Percentiles rank a stretch among this genome's conserved stretches.
Conservation (phyloP, 2,888 invertebrate species). For the Diarsia rubi region DNA sequence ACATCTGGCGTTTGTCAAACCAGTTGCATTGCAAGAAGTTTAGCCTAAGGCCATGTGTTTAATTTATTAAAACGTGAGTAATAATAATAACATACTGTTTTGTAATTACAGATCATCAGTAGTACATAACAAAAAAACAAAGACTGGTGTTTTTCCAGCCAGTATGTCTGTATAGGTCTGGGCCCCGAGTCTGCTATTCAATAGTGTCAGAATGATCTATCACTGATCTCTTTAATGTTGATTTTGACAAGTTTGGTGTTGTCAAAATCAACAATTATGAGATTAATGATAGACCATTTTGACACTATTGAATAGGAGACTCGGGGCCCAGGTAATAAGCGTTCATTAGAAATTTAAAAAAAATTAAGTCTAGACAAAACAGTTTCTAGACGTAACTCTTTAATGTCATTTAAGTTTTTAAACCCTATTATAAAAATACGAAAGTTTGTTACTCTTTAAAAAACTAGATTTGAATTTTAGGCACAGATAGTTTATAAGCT, state of each 20-base stretch:
- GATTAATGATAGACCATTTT: too few relatives aligned
- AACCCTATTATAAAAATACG: too few relatives aligned
- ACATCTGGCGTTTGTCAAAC: constrained; percentile 19
- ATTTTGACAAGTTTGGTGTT: too few relatives aligned
- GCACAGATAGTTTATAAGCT: too few relatives aligned
- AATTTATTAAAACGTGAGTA: background rate
- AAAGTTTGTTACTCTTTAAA: constrained; percentile 3
- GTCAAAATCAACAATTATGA: too few relatives aligned
- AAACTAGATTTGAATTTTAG: too few relatives aligned
- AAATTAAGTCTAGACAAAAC: background rate
- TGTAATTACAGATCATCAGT: background rate
- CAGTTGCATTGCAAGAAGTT: constrained; percentile 20
- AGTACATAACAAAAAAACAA: background rate
- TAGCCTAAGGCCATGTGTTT: background rate
- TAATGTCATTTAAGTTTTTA: background rate
- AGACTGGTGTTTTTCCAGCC: constrained; percentile 22
- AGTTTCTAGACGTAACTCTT: too few relatives aligned
- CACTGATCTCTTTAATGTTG: too few relatives aligned
- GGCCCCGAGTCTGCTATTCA: too few relatives aligned
- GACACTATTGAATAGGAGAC: too few relatives aligned
- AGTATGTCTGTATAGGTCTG: background rate
- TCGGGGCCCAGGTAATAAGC: too few relatives aligned
- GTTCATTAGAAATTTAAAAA: background rate
- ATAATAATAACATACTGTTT: background rate
- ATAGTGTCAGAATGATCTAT: too few relatives aligned